These are phyloP conservation scores for Atherinomorus stipes DNA, from an alignment of 2,113 vertebrate species.

Conservation along the genomic window DNA sequence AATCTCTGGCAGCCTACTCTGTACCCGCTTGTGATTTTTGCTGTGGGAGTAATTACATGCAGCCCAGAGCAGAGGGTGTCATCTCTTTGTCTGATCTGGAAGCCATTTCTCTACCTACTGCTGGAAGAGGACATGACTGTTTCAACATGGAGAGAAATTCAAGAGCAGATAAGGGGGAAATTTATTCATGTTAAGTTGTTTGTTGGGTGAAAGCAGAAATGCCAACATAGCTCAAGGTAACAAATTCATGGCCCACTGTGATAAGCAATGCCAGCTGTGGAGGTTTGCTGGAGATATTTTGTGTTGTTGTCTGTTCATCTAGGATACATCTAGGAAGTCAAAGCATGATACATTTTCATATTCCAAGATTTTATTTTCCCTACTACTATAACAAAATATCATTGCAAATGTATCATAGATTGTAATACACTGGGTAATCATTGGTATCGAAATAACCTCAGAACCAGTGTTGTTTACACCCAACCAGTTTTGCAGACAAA, in stretches of 20 bases:
- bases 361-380: no score
- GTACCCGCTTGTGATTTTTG: constrained; percentile 34
- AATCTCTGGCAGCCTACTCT: constrained; percentile 39
- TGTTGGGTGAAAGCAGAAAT: not conserved
- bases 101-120: constrained; percentile 53
- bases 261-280: not conserved
- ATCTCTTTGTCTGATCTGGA: constrained; percentile 64
- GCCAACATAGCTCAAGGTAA: not conserved
- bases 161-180: constrained; percentile 16
- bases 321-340: not conserved
- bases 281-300: not conserved
- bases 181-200: constrained; percentile 1
- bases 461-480: no score
- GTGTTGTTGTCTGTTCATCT: not conserved
- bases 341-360: not conserved
- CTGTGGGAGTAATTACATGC: constrained; percentile 66
- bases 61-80: constrained; percentile 50
- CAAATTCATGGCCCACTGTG: not conserved
- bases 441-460: no score
- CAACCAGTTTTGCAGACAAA: no score
- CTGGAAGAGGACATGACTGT: constrained; percentile 28
- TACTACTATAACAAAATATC: no score
- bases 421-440: no score
- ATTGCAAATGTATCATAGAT: no score
- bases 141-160: constrained; percentile 14